Evolutionary conservation across 2,113 vertebrate species (phyloP), one percentile per base, ranked within the genome.

Genomic region (Oryzias woworae): DNA sequence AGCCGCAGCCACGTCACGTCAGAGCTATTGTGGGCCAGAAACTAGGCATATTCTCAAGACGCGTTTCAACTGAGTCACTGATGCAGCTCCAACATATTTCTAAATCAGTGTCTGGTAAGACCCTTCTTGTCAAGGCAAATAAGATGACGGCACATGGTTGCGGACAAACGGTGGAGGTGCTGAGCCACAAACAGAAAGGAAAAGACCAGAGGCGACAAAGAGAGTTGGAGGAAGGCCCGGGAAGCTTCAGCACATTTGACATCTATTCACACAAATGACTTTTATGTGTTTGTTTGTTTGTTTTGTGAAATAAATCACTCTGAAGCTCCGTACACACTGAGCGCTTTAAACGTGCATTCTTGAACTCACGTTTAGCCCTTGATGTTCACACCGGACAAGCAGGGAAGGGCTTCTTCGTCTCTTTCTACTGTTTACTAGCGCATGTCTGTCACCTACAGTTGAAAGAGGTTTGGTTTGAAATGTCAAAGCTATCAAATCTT

Each of bases 101-200:
- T 73, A 87, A 75, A 77, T 66, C 68, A 86, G 69, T 57, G 67
- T 83, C 81, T 80, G 81, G 76, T 62, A 67, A 58, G 69, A 72
- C 68, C 74, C 55, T 80, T 60, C 71, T 69, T 74, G 83, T 85
- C 80, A 65, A 60, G 59, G 76, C 77, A 31, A 74, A 88, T 81
- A 66, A 80, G 69, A 69, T 59, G 72, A 72, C 28, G 61, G 61
- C 60, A 53, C 65, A 24, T 66, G 81, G 72, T 45, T 10, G 16
- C 51, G 73, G 81, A 81, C 75, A 64, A 77, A 79, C 54, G 63
- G 62, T 54, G 71, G 73, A 58, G 53, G 72, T 46, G 77, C 48
- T 49, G 79, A 82, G 75, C 78, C 72, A 75, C 78, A 64, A 82
- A 80, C 78, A 70, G 78, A 84, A 75, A 78, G 75, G 85, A 83